Conservation (phyloP, 2,797 vertebrate species). For the Sibirionetta formosa region DNA sequence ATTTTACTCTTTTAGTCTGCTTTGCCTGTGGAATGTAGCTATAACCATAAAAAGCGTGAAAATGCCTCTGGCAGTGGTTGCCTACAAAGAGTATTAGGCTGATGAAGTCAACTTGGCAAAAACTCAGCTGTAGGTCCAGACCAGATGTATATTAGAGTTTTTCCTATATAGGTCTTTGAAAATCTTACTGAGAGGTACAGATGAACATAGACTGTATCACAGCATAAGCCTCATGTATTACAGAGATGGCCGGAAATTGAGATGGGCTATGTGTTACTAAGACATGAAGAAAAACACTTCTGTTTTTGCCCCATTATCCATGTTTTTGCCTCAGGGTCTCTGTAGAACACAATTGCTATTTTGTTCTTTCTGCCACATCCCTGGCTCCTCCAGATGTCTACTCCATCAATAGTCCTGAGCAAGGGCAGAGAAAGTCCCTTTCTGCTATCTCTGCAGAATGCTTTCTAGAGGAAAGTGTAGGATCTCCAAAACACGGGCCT, state of each 20-base stretch:
- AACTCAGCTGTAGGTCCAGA: accelerated
- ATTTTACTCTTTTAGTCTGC: not conserved
- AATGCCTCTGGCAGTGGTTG: not conserved
- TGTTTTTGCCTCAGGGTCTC: not conserved
- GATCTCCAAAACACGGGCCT: accelerated
- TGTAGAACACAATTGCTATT: not conserved
- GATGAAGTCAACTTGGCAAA: not conserved
- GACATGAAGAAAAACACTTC: not conserved
- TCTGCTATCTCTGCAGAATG: not conserved
- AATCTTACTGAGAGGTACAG: not conserved
- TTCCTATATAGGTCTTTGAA: not conserved
- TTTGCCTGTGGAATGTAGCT: not conserved
- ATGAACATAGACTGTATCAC: not conserved
- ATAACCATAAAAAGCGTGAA: not conserved
- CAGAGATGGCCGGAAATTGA: not conserved
- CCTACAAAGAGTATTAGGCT: not conserved
- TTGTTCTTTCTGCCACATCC: not conserved
- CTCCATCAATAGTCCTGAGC: not conserved
- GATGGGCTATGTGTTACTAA: not conserved
- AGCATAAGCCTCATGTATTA: accelerated
- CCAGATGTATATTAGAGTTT: not conserved
- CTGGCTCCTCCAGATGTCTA: not conserved
- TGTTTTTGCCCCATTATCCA: not conserved
- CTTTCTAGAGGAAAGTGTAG: not conserved
- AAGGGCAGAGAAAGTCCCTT: not conserved